phyloP scores from a whole-genome alignment of 2,797 vertebrate genomes.

The Oryzias dopingdopingensis region DNA sequence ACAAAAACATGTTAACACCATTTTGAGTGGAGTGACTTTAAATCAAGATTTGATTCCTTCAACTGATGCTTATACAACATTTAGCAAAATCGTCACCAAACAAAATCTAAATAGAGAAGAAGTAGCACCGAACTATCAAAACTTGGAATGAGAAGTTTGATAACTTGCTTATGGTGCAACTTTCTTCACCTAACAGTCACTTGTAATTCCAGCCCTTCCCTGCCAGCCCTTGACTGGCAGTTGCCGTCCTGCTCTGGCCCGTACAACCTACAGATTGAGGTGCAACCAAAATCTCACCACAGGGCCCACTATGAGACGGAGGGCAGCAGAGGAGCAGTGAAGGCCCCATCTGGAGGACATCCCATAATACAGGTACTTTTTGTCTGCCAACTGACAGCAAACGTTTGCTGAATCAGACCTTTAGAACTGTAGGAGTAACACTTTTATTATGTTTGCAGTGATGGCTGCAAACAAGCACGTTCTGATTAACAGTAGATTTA shows the following conservation, averaged over 20 bases:
- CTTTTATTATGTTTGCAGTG: not conserved
- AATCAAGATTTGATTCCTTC: too few relatives aligned
- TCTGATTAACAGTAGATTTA: conserved; percentile 5
- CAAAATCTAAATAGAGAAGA: too few relatives aligned
- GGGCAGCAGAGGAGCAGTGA: conserved; percentile 95
- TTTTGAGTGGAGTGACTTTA: too few relatives aligned
- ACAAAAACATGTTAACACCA: too few relatives aligned
- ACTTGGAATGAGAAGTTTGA: conserved; percentile 1
- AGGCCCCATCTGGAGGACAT: conserved; percentile 92
- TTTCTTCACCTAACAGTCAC: conserved; percentile 9
- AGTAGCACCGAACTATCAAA: not conserved
- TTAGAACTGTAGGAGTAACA: not conserved
- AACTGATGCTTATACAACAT: too few relatives aligned
- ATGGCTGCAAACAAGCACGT: not conserved
- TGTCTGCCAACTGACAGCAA: not conserved
- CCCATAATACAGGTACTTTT: conserved; percentile 90
- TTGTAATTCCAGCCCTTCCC: conserved; percentile 81
- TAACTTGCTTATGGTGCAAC: conserved; percentile 2
- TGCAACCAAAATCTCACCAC: conserved; percentile 98
- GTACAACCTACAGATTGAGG: conserved; percentile 92
- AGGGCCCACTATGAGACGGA: conserved; percentile 98
- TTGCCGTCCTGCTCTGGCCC: conserved; percentile 94
- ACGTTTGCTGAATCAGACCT: not conserved
- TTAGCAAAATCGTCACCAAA: too few relatives aligned
- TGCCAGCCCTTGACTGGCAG: conserved; percentile 98